Conservation (phyloP, 2,113 vertebrate genomes). For the Okapia johnstoni region DNA sequence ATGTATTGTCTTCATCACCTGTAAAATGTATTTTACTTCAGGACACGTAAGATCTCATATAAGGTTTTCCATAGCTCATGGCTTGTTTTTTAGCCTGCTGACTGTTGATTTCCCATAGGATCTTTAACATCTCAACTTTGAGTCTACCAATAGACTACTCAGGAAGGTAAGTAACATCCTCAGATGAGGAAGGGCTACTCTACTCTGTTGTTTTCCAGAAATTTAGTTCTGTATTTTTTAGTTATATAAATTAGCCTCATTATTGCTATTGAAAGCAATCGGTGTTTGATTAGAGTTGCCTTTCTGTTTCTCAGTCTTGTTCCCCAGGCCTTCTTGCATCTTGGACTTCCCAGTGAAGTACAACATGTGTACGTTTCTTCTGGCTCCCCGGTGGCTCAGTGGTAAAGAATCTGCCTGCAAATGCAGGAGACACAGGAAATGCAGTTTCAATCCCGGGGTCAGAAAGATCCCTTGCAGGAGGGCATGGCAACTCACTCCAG, state of each 20-base stretch:
- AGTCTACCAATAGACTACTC: background rate
- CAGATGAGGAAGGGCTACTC: rapidly evolving
- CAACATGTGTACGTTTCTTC: rapidly evolving
- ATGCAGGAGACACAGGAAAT: background rate
- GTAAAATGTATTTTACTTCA: background rate
- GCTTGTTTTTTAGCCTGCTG: no score
- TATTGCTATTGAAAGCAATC: rapidly evolving
- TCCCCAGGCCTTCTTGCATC: rapidly evolving
- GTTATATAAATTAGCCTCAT: rapidly evolving
- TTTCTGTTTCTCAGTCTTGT: background rate
- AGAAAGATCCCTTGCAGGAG: background rate
- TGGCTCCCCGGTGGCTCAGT: background rate
- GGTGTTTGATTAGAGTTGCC: rapidly evolving
- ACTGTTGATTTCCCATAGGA: background rate
- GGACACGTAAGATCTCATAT: rapidly evolving
- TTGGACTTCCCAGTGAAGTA: background rate
- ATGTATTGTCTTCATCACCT: background rate
- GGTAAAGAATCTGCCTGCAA: background rate
- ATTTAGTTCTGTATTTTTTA: rapidly evolving
- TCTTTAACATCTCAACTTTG: background rate
- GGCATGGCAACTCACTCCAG: background rate
- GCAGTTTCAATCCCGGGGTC: background rate
- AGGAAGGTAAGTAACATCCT: rapidly evolving
- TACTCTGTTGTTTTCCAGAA: background rate
- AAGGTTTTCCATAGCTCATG: rapidly evolving